Base-by-base conservation (phyloP, 2,113 vertebrate species). In the Proteles cristata region DNA sequence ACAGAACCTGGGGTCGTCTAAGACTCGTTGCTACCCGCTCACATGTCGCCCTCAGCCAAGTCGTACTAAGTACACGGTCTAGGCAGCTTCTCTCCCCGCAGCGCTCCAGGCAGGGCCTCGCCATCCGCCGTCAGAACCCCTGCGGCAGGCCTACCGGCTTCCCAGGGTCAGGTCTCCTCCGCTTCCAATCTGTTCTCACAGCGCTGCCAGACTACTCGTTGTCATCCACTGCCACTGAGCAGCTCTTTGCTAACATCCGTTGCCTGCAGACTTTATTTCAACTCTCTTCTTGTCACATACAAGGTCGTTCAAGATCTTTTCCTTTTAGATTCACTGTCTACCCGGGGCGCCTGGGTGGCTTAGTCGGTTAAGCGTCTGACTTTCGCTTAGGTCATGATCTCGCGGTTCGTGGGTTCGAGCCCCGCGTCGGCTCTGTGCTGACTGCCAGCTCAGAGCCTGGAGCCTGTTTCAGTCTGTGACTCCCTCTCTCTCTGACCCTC, bases 101-200 rank as follows among this genome's bases (percentile, higher is more conserved):
- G 9, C 10, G 43, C 45, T 79, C 89, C 10, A 33, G 45, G 53
- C 16, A 6, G 25, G 25, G 33, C 4, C 4, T 50, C 68, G 1
- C 9, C 28, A 31, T 21, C 15, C 11, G 25, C 39, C 16, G 7
- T 21, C 8, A 50, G 90, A n/a, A 68, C 45, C 1, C 6, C 11
- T 48, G 17, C 82, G 33, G 17, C 9, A 39, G 10, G 17, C 35
- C 31, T 48, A 11, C 55, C 3, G 9, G 35, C 25, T 45, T 43
- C 45, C n/a, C 31, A 33, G 14, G 7, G 19, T 33, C 1, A 0
- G 23, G 10, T 26, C 35, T 33, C 63, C 79, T n/a, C 23, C 9
- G 31, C 79, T n/a, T 71, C 71, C 63, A 66, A 2, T 73, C 33
- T 25, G 0, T 7, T 74, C 26, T 71, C 73, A 39, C 33, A 25